Evolutionary conservation across 2,888 invertebrate genomes (phyloP).

Genomic region (Glaucopsyche alexis): DNA sequence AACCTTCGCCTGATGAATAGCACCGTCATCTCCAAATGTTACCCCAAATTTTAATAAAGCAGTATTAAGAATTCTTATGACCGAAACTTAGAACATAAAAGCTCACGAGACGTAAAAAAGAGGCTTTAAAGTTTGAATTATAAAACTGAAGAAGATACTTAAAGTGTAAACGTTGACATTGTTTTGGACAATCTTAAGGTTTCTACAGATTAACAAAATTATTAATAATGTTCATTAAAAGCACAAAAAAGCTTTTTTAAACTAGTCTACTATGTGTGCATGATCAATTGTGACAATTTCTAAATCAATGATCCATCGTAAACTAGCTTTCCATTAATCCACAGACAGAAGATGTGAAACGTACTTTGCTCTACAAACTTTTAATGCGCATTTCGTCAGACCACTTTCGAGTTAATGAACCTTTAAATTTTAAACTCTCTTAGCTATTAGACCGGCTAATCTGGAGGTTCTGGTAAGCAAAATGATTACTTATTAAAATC

Average conservation of each 20-base stretch:
- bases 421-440: constrained; percentile 43
- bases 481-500: constrained; percentile 31
- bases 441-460: constrained; percentile 10
- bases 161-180: not conserved
- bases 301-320: constrained; percentile 18
- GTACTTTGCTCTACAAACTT: constrained; percentile 46
- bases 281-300: not conserved
- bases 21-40: constrained; percentile 43
- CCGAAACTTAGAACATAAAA: constrained; percentile 19
- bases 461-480: constrained; percentile 32
- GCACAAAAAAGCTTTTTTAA: not conserved
- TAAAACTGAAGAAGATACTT: not conserved
- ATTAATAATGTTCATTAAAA: not conserved
- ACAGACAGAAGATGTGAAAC: constrained; percentile 46
- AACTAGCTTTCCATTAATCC: constrained; percentile 36
- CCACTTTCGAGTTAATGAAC: constrained; percentile 42
- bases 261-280: not conserved
- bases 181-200: not conserved
- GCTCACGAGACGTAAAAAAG: not conserved
- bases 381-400: constrained; percentile 48
- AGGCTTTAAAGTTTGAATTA: not conserved
- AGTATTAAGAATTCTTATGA: constrained; percentile 10
- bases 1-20: constrained; percentile 37
- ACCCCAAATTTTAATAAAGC: constrained; percentile 33
- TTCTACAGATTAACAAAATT: not conserved